A percentile compares a stretch with the other conserved stretches of the same genome.
These are phyloP conservation scores for Paramuricea clavata DNA, from an alignment of 92 coral and sea anemone genomes.

Conservation along the genomic window DNA sequence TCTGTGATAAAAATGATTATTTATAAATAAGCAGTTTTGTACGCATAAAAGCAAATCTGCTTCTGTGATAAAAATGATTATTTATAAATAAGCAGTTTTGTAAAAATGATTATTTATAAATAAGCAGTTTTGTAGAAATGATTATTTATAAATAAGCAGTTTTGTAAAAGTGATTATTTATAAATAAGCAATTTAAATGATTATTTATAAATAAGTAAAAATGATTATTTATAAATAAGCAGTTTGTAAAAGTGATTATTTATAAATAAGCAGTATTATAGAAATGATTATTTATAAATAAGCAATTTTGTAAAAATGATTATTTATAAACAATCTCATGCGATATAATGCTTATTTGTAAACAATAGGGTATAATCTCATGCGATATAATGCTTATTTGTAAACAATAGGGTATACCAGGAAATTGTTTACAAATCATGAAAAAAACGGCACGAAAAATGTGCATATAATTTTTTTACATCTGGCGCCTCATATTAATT, in stretches of 20 bases:
- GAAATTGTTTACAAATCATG: background rate
- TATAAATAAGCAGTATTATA: background rate
- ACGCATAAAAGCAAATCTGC: constrained; percentile 10
- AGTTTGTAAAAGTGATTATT: constrained; percentile 6
- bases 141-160: constrained; percentile 2
- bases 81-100: constrained; percentile 5
- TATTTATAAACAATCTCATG: background rate
- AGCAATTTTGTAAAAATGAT: background rate
- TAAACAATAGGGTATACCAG: background rate
- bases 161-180: background rate
- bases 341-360: background rate
- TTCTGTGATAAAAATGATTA: constrained; percentile 10
- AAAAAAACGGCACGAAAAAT: background rate
- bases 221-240: background rate
- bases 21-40: constrained; percentile 5
- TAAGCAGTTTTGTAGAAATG: constrained; percentile 7
- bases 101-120: constrained; percentile 1
- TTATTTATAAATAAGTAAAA: background rate
- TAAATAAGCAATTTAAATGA: background rate
- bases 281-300: background rate
- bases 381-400: background rate
- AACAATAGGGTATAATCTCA: background rate
- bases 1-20: constrained; percentile 10
- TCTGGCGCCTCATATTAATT: constrained; percentile 6
- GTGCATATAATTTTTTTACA: background rate